Base-by-base conservation (phyloP, 2,797 vertebrate species). In the Chaetophractus vellerosus region DNA sequence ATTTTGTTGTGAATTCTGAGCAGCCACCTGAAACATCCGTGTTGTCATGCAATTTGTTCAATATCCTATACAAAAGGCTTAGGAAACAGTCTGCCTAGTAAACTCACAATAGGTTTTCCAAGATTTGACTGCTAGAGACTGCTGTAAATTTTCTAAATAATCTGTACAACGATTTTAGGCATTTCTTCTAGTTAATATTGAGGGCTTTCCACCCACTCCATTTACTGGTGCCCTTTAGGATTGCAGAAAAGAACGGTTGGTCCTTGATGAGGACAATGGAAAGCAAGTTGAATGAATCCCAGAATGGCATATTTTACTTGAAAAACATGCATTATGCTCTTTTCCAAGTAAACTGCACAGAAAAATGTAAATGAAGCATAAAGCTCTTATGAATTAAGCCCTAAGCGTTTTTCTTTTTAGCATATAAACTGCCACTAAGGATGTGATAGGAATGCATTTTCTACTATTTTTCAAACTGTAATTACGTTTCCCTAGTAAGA, bases 321-420 rank as follows among this genome's bases (percentile, higher is more conserved):
- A 97, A 97, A 98, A 96, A 95, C 75, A 87, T 84, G 93, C 89
- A 95, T 97, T 97, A 96, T 98, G 92, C 82, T 95, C 83, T 98
- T 98, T 96, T 93, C 90, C 95, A 97, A 97, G 96, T 97, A 98
- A 98, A 97, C 97, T 94, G 76, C 95, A 97, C 89, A 92, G 96
- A 95, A 96, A 98, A 98, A 97, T 97, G 96, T 96, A 98, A 98
- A 98, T 97, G 96, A 97, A 97, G 96, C 97, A 93, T 96, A 98
- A 98, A 98, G 89, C 96, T 96, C 97, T 98, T 96, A 96, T 84
- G 97, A 98, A 98, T 95, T 97, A 97, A 95, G 94, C 97, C 91
- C 88, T 95, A 95, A 98, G 96, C 96, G 0, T 97, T 97, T 98
- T 97, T 97, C 97, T 97, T 97, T 97, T 98, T 97, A 97, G 97